Percentiles rank a stretch among this genome's conserved stretches.
Conservation (phyloP, 2,797 vertebrate genomes). For the Mus minutoides region DNA sequence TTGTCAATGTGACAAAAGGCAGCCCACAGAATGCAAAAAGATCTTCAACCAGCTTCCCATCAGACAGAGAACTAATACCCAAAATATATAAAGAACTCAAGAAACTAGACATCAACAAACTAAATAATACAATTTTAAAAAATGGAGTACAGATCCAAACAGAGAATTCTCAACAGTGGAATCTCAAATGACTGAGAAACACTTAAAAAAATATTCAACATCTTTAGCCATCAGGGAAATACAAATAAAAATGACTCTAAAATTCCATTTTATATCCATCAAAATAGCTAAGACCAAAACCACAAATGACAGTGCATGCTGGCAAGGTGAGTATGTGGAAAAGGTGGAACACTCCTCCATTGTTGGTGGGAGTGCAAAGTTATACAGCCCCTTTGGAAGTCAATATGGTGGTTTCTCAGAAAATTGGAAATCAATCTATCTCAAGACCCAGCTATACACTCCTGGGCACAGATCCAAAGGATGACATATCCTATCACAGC, state of each 20-base stretch:
- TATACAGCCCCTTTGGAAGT: not conserved
- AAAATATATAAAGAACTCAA: not conserved
- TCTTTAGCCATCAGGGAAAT: not conserved
- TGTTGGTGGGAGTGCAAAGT: not conserved
- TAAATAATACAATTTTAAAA: not conserved
- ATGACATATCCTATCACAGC: not conserved
- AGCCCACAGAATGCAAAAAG: not conserved
- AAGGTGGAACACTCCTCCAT: not conserved
- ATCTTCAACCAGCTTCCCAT: not conserved
- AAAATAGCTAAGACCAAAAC: not conserved
- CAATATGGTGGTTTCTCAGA: not conserved
- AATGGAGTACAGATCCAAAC: not conserved
- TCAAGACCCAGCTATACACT: not conserved
- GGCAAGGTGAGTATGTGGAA: not conserved
- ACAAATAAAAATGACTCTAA: not conserved
- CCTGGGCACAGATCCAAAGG: not conserved
- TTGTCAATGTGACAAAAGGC: not conserved
- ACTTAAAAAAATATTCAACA: not conserved
- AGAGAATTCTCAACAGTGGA: not conserved
- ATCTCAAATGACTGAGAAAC: too few relatives aligned
- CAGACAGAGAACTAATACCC: not conserved
- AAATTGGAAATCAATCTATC: not conserved
- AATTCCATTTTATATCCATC: not conserved
- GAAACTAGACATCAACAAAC: not conserved
- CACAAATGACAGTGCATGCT: not conserved